phyloP scores from a whole-genome alignment of 2,888 invertebrate genomes.

The Uropetala carovei region DNA sequence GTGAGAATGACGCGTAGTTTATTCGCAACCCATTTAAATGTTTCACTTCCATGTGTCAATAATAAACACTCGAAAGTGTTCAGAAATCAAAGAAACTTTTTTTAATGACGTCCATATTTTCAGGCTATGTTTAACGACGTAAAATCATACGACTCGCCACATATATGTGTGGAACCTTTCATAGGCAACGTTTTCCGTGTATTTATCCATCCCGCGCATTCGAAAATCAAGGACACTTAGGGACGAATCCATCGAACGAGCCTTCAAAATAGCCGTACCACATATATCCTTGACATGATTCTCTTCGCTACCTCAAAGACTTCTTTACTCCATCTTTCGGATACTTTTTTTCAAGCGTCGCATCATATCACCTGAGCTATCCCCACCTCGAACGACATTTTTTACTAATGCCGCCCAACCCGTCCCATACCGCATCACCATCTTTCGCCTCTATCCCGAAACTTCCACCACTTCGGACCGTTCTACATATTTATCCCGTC shows the following conservation, averaged over 20 bases:
- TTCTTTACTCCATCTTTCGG: not conserved
- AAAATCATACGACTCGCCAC: not conserved
- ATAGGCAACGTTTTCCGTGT: not conserved
- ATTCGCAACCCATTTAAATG: too few relatives aligned
- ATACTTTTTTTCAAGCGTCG: not conserved
- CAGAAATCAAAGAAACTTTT: too few relatives aligned
- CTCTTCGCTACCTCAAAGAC: not conserved
- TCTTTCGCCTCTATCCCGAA: too few relatives aligned
- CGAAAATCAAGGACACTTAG: not conserved
- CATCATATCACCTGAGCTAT: not conserved
- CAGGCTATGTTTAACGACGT: too few relatives aligned
- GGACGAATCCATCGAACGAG: not conserved
- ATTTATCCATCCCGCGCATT: not conserved
- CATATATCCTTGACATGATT: conserved; percentile 8
- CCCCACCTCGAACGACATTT: not conserved
- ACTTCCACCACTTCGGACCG: too few relatives aligned
- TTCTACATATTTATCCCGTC: too few relatives aligned
- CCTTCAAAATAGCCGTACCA: not conserved
- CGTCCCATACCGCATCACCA: too few relatives aligned
- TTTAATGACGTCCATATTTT: too few relatives aligned
- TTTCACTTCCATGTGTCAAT: too few relatives aligned
- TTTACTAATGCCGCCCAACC: too few relatives aligned
- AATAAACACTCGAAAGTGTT: too few relatives aligned
- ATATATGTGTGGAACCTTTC: not conserved
- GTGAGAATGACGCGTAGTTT: too few relatives aligned